Evolutionary conservation across 1,140 invertebrate genomes (phyloP).

Genomic region (Dufourea novaeangliae): DNA sequence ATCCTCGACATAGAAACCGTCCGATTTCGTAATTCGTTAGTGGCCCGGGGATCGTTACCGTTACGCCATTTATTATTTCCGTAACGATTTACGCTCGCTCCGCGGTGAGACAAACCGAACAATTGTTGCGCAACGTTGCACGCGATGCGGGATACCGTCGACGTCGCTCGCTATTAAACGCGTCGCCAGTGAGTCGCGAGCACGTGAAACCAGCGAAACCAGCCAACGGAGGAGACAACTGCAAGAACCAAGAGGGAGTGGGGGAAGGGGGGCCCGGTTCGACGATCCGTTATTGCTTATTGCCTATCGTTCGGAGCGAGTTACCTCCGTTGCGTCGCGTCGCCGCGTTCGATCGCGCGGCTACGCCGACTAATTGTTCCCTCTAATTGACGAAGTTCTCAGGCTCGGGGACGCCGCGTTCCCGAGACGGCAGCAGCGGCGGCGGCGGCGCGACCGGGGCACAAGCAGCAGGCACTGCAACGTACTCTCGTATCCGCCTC

Average conservation of each 20-base stretch:
- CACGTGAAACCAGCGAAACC: not conserved
- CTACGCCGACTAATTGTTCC: conserved; percentile 74
- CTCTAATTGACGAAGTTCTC: conserved; percentile 79
- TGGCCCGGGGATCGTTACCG: conserved; percentile 2
- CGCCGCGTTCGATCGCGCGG: conserved; percentile 44
- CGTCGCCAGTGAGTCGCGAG: too few species aligned
- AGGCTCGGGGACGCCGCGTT: conserved; percentile 60
- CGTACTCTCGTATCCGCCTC: conserved; percentile 17
- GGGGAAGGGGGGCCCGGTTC: conserved; percentile 21
- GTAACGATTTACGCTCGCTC: conserved; percentile 6
- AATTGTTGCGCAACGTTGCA: conserved; percentile 37
- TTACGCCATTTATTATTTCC: conserved; percentile 31
- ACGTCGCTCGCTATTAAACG: conserved; percentile 38
- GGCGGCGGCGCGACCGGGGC: not conserved
- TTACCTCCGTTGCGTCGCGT: conserved; percentile 15
- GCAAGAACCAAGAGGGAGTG: too few species aligned
- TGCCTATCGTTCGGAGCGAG: conserved; percentile 60
- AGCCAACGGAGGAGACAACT: conserved; percentile 22
- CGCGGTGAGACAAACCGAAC: not conserved
- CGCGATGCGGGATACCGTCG: not conserved
- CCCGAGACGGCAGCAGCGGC: not conserved
- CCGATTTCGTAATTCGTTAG: conserved; percentile 21
- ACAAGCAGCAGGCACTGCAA: not conserved
- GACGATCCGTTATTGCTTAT: conserved; percentile 69
- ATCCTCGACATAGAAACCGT: conserved; percentile 5